These are phyloP conservation scores for Pyrgilauda ruficollis DNA, from an alignment of 2,113 vertebrate species.

Conservation along the genomic window DNA sequence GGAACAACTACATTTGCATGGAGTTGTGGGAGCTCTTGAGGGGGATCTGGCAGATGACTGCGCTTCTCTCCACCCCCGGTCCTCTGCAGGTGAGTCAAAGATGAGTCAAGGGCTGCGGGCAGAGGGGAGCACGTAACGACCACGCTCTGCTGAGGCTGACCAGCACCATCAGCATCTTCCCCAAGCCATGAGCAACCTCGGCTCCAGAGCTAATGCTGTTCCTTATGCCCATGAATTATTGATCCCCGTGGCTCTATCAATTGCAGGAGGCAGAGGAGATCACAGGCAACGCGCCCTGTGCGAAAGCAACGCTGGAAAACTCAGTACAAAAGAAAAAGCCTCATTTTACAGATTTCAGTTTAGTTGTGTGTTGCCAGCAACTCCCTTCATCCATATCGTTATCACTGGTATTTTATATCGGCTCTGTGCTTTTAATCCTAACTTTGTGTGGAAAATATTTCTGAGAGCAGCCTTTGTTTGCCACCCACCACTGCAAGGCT, in stretches of 20 bases:
- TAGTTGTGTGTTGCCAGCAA: neutral
- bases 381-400: neutral
- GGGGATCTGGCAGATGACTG: neutral
- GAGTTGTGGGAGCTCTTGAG: neutral
- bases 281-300: neutral
- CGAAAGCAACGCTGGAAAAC: neutral
- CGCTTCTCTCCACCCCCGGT: accelerated
- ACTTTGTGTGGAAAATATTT: neutral
- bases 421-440: neutral
- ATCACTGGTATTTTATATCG: neutral
- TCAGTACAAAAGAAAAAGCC: neutral
- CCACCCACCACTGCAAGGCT: neutral
- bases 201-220: neutral
- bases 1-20: neutral
- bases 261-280: neutral
- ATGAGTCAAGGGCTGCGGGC: neutral
- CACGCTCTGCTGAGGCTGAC: neutral
- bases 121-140: neutral
- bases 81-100: neutral
- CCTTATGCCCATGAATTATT: neutral
- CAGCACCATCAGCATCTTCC: neutral
- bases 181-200: neutral
- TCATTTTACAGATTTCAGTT: neutral
- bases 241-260: neutral
- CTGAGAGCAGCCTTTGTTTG: slow-evolving; percentile 13